These are phyloP conservation scores for Ardeotis arabs DNA, from an alignment of 2,113 vertebrate genomes.

Conservation along the genomic window DNA sequence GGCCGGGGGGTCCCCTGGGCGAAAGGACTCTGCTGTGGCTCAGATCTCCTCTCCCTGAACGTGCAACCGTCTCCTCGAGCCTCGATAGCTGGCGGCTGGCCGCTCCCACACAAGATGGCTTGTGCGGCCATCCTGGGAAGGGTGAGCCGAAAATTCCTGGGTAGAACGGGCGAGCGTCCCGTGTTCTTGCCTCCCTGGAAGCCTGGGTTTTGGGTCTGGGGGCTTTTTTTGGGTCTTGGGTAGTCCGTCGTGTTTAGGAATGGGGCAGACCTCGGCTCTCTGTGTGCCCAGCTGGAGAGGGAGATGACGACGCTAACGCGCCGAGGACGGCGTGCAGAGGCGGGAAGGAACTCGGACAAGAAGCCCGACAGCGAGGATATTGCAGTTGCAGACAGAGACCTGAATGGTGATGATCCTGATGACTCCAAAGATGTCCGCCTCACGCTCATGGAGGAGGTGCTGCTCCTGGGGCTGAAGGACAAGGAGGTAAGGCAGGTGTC, in stretches of 20 bases:
- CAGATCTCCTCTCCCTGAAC: too few relatives aligned
- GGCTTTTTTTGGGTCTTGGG: too few relatives aligned
- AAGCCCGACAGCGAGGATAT: constrained; percentile 56
- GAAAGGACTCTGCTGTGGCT: too few relatives aligned
- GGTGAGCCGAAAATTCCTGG: too few relatives aligned
- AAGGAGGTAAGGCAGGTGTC: constrained; percentile 77
- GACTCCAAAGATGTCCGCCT: constrained; percentile 83
- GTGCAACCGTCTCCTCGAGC: too few relatives aligned
- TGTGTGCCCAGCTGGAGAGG: neutral
- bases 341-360: constrained; percentile 51
- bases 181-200: too few relatives aligned
- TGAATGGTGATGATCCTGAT: constrained; percentile 28
- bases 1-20: too few relatives aligned
- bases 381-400: neutral
- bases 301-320: constrained; percentile 83
- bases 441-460: constrained; percentile 87
- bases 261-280: rapidly evolving
- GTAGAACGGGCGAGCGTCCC: too few relatives aligned
- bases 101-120: too few relatives aligned
- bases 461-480: constrained; percentile 87
- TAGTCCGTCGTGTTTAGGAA: rapidly evolving
- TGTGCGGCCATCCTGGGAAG: too few relatives aligned
- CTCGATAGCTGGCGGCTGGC: too few relatives aligned
- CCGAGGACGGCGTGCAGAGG: constrained; percentile 67
- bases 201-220: too few relatives aligned